A percentile compares a stretch with the other conserved stretches of the same genome.
These are phyloP conservation scores for Brenthis ino DNA, from an alignment of 2,888 invertebrate species.

Conservation along the genomic window DNA sequence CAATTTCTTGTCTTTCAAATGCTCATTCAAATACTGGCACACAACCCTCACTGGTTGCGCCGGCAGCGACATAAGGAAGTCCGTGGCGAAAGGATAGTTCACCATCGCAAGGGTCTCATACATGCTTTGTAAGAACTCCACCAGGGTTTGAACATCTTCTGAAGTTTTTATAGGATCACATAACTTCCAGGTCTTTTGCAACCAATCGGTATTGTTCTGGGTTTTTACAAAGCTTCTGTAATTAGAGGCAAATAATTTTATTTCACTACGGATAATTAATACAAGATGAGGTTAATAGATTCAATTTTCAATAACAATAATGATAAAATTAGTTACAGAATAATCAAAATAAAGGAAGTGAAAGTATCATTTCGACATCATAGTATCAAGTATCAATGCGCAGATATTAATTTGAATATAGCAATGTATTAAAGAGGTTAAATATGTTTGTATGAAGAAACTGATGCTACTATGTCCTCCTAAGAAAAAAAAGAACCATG, in stretches of 20 bases:
- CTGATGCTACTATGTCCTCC: too few species aligned
- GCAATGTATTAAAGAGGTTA: too few species aligned
- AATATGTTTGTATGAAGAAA: too few species aligned
- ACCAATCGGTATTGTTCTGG: conserved; percentile 86
- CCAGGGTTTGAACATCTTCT: conserved; percentile 69
- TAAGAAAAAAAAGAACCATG: too few species aligned
- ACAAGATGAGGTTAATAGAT: too few species aligned
- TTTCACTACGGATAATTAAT: too few species aligned
- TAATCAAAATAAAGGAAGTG: too few species aligned
- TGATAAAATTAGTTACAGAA: too few species aligned
- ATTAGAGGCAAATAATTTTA: conserved; percentile 20
- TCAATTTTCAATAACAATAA: too few species aligned
- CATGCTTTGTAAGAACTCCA: conserved; percentile 87
- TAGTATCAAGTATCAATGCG: too few species aligned
- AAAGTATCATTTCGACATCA: too few species aligned
- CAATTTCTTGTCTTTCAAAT: conserved; percentile 73
- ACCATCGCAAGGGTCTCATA: conserved; percentile 95
- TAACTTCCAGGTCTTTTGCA: conserved; percentile 88
- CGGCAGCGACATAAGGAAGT: conserved; percentile 92
- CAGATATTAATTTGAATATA: too few species aligned
- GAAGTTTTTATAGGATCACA: conserved; percentile 86
- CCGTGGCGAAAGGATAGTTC: conserved; percentile 95
- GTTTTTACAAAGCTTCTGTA: conserved; percentile 74
- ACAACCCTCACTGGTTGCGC: conserved; percentile 89
- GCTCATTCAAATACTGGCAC: conserved; percentile 80